Percentiles rank a stretch among this genome's conserved stretches.
Evolutionary conservation across 1,140 invertebrate genomes (phyloP).

Genomic region (Zaprionus vittiger): DNA sequence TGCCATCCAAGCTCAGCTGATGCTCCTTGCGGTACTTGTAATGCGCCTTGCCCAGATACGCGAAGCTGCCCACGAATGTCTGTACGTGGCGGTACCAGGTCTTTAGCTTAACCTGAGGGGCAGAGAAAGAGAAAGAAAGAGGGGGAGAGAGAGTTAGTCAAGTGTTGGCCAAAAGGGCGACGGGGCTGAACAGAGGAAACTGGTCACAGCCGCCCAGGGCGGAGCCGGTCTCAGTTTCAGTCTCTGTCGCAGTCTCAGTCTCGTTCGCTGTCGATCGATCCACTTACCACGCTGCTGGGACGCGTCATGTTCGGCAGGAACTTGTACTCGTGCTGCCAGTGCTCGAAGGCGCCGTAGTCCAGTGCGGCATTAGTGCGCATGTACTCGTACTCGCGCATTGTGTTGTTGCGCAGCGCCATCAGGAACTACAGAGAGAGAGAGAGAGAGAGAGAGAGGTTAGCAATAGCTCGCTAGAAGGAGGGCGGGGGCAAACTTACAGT

Average conservation of each 20-base stretch:
- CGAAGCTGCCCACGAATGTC: constrained; percentile 70
- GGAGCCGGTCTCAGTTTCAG: constrained; percentile 60
- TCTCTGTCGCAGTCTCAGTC: background rate
- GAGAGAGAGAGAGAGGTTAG: background rate
- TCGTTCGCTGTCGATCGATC: constrained; percentile 11
- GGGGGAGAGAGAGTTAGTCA: constrained; percentile 18
- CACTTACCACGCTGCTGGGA: constrained; percentile 63
- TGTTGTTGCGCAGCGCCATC: constrained; percentile 49
- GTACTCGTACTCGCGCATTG: constrained; percentile 47
- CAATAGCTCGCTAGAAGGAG: background rate
- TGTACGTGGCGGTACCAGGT: constrained; percentile 78
- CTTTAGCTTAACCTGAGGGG: constrained; percentile 62
- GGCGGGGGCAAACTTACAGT: constrained; percentile 38
- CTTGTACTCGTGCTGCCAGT: constrained; percentile 68
- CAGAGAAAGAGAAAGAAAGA: background rate
- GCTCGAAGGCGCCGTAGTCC: constrained; percentile 52
- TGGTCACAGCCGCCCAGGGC: constrained; percentile 68
- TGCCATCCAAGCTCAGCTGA: constrained; percentile 44
- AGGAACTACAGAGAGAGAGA: constrained; percentile 45
- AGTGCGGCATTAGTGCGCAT: constrained; percentile 44
- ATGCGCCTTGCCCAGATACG: constrained; percentile 65
- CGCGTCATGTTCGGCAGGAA: constrained; percentile 78
- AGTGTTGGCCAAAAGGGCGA: constrained; percentile 9
- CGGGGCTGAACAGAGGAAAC: constrained; percentile 50
- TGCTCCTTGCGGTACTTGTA: constrained; percentile 68